These are phyloP conservation scores for Danio kyathit DNA, from an alignment of 2,797 vertebrate species.

Conservation along the genomic window DNA sequence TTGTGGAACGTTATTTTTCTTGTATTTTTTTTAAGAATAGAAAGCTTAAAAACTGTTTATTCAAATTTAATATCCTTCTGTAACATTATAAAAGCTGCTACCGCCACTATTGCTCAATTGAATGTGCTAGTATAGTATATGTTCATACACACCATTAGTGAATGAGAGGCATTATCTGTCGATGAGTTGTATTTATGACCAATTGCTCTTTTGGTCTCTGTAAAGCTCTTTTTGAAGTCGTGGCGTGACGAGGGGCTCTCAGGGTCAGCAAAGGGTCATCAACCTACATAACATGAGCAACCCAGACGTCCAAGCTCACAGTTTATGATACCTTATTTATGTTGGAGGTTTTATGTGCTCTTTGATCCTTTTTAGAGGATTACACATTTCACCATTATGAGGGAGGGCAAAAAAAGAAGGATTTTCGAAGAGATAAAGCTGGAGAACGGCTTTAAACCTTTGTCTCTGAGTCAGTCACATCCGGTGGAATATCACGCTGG, in stretches of 20 bases:
- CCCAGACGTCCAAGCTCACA: not conserved
- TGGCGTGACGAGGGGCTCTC: not conserved
- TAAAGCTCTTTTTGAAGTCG: constrained; percentile 28
- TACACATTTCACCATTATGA: not conserved
- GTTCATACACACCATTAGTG: not conserved
- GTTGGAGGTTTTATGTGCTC: constrained; percentile 1
- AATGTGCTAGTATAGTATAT: not conserved
- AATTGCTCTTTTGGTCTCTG: constrained; percentile 8
- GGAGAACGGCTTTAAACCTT: constrained; percentile 47
- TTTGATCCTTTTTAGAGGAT: constrained; percentile 26
- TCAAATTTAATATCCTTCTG: not conserved
- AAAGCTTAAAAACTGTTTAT: not conserved
- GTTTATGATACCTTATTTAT: constrained; percentile 45
- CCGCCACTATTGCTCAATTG: not conserved
- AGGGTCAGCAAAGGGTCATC: constrained; percentile 29
- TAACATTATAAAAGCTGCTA: not conserved
- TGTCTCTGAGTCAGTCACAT: constrained; percentile 52
- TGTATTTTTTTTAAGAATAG: too few species aligned
- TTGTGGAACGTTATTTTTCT: too few species aligned
- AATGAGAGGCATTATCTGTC: not conserved
- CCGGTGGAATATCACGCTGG: constrained; percentile 54
- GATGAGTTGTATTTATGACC: not conserved
- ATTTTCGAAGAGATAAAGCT: constrained; percentile 31
- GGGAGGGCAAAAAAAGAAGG: not conserved
- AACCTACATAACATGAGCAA: constrained; percentile 23